Base-by-base conservation (phyloP, 2,113 vertebrate genomes). In the Hepsetus odoe region DNA sequence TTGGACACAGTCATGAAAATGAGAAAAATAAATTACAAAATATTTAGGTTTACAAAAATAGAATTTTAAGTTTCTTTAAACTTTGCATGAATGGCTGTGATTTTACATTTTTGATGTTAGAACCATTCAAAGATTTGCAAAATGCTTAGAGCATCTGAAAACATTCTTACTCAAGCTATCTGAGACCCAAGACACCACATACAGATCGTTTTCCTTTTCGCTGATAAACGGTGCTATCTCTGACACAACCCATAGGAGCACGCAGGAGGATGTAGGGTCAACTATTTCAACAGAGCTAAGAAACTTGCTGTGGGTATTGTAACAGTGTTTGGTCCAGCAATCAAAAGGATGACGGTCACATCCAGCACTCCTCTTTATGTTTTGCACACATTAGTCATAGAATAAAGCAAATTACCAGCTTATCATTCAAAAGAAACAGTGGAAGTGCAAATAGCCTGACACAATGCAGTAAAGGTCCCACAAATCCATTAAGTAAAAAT, bases 31-130 rank as follows among this genome's bases (percentile, higher is more conserved):
- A 69, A 69, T 77, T 69, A 69, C 8, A 59, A 67, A 67, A 12
- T 26, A 20, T 20, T 76, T 24, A 65, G 13, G 38, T 26, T 38
- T 77, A 59, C 24, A 77, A 77, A 69, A 77, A 77, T 67, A 77
- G 51, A 40, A 16, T 20, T 53, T 33, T n/a, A n/a, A n/a, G n/a
- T n/a, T 49, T 13, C n/a, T 46, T 49, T 51, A 74, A 76, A 68
- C 49, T 13, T 56, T 68, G 38, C 26, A 58, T 44, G 35, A 26
- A 20, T 40, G 42, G 42, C 30, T 35, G 16, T 59, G 9, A 2
- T 55, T 32, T n/a, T 35, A 73, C 35, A 72, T 33, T 32, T 65
- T 6, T 38, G 14, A 38, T 65, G 35, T 8, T 65, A 65, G 1
- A 33, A 32, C 32, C 20, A 65, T 35, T 20, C 35, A 65, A 35